These are phyloP conservation scores for Drosophila anomelani DNA, from an alignment of 2,888 invertebrate species.

Conservation along the genomic window DNA sequence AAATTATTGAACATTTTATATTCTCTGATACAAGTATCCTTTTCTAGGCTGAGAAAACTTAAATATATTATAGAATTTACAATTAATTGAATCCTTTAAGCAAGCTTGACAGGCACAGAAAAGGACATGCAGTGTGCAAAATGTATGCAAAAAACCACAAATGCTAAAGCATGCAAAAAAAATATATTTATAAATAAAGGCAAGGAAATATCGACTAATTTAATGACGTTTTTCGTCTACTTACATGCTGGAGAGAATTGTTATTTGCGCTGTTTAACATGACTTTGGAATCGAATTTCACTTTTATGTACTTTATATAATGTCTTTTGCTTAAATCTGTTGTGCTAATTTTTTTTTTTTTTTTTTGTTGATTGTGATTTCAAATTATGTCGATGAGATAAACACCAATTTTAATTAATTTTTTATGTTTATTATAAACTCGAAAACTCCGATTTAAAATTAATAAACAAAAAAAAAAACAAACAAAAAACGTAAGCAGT, in stretches of 20 bases:
- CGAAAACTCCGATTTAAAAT: slow-evolving; percentile 22
- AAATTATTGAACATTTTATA: no score
- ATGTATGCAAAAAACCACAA: not conserved
- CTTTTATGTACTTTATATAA: slow-evolving; percentile 52
- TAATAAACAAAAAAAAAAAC: not conserved
- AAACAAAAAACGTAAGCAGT: slow-evolving; percentile 6
- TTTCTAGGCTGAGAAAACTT: not conserved
- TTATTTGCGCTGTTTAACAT: slow-evolving; percentile 75
- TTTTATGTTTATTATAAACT: slow-evolving; percentile 8
- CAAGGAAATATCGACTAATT: slow-evolving; percentile 40
- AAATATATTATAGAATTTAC: not conserved
- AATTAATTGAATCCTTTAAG: not conserved
- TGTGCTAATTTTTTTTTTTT: slow-evolving; percentile 18
- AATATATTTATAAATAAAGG: slow-evolving; percentile 17
- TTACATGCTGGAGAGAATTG: slow-evolving; percentile 78
- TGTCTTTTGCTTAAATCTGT: slow-evolving; percentile 38
- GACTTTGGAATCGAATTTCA: slow-evolving; percentile 66
- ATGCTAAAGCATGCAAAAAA: not conserved
- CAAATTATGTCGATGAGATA: slow-evolving; percentile 20
- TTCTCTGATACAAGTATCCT: not conserved
- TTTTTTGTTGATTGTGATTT: slow-evolving; percentile 33
- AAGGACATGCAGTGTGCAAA: not conserved
- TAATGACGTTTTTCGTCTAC: slow-evolving; percentile 61
- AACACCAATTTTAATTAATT: slow-evolving; percentile 11
- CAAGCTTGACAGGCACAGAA: not conserved